phyloP scores from a whole-genome alignment of 2,888 invertebrate species.

The Apamea crenata region DNA sequence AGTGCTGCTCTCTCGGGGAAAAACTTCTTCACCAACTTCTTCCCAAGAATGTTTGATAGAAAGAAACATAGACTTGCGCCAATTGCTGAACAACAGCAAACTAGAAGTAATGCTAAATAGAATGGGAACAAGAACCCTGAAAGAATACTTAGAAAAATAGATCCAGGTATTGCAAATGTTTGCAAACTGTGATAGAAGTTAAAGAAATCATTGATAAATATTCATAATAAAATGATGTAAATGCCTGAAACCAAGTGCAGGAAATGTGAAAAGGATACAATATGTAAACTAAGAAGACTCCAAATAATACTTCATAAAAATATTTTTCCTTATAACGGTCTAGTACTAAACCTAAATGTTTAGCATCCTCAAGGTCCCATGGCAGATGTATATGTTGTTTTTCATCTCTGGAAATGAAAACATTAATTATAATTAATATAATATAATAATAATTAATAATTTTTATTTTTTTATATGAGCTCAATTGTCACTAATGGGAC shows the following conservation, averaged over 20 bases:
- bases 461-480: no score
- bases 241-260: conserved; percentile 10
- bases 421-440: no score
- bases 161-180: conserved; percentile 99
- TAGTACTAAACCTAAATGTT: conserved; percentile 97
- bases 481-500: neutral
- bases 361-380: conserved; percentile 98
- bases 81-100: conserved; percentile 98
- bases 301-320: conserved; percentile 97
- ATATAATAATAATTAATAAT: no score
- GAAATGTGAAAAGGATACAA: conserved; percentile 96
- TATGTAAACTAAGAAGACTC: conserved; percentile 97
- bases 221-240: neutral
- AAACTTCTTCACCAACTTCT: conserved; percentile 95
- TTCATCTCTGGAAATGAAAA: conserved; percentile 93
- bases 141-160: conserved; percentile 98
- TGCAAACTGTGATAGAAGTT: conserved; percentile 93
- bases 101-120: conserved; percentile 95
- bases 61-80: conserved; percentile 99
- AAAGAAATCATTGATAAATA: conserved; percentile 71
- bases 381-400: conserved; percentile 96
- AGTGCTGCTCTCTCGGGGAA: conserved; percentile 96
- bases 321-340: conserved; percentile 98
- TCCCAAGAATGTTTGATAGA: conserved; percentile 97
- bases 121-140: conserved; percentile 99